These are phyloP conservation scores for Orthosia gracilis DNA, from an alignment of 2,888 invertebrate species.

Conservation along the genomic window DNA sequence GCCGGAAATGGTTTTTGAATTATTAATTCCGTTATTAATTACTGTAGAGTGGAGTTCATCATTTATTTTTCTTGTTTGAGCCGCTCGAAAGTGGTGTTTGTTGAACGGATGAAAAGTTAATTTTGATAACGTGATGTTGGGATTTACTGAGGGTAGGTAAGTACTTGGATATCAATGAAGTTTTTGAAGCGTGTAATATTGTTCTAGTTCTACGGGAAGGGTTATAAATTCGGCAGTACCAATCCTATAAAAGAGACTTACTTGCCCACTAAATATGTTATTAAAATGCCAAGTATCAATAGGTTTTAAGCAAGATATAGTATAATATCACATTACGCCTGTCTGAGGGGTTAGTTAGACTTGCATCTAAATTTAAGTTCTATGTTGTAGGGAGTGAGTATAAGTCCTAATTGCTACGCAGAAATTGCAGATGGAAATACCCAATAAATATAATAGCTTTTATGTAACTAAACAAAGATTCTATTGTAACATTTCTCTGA, in stretches of 20 bases:
- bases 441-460: background rate
- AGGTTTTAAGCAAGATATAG: background rate
- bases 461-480: background rate
- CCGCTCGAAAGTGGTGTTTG: slow-evolving; percentile 17
- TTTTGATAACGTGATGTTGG: slow-evolving; percentile 8
- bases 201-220: background rate
- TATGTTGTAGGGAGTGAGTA: too few relatives aligned
- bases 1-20: slow-evolving; percentile 71
- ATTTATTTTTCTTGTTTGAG: slow-evolving; percentile 60
- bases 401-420: too few relatives aligned
- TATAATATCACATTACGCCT: too few relatives aligned
- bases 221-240: slow-evolving; percentile 4
- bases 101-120: slow-evolving; percentile 28
- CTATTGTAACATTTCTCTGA: background rate
- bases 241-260: background rate
- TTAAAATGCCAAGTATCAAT: background rate
- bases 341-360: too few relatives aligned
- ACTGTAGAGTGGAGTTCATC: slow-evolving; percentile 49
- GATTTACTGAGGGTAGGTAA: background rate
- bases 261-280: background rate
- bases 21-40: slow-evolving; percentile 70
- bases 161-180: slow-evolving; percentile 23
- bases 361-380: too few relatives aligned
- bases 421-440: too few relatives aligned
- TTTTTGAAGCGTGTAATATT: slow-evolving; percentile 10